Evolutionary conservation across 2,888 invertebrate species (phyloP).

Genomic region (Pegoplata infirma): DNA sequence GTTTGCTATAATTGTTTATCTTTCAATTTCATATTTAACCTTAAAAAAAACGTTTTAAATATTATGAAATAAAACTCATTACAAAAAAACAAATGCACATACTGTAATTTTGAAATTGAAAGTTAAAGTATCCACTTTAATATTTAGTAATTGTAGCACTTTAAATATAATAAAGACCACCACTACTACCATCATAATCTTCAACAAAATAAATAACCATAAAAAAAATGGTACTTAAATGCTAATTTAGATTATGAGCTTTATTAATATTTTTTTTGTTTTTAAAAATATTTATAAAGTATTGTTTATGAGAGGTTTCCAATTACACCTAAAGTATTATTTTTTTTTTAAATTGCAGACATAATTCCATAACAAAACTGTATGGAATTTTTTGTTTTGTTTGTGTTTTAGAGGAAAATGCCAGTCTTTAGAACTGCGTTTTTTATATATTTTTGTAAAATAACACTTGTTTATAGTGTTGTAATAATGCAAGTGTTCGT

Average conservation of each 20-base stretch:
- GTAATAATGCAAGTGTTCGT: constrained; percentile 4
- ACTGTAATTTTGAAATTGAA: constrained; percentile 21
- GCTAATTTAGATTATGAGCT: background rate
- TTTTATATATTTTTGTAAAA: constrained; percentile 36
- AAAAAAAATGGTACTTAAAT: background rate
- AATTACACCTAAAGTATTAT: constrained; percentile 2
- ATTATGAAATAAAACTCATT: constrained; percentile 14
- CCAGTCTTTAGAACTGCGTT: background rate
- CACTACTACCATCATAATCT: background rate
- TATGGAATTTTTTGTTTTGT: background rate
- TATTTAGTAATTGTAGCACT: background rate
- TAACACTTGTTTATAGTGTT: constrained; percentile 28
- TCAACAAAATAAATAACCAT: background rate
- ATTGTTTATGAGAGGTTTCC: background rate
- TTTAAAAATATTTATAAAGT: background rate
- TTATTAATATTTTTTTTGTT: background rate
- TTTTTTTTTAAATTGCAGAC: constrained; percentile 17
- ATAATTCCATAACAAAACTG: constrained; percentile 4
- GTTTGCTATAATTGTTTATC: background rate
- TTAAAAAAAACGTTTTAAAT: background rate
- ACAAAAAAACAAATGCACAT: background rate
- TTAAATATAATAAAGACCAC: background rate
- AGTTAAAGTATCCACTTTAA: constrained; percentile 17
- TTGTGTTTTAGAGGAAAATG: background rate
- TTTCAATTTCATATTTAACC: background rate